Conservation (phyloP, 2,888 invertebrate species). For the Nymphalis urticae region DNA sequence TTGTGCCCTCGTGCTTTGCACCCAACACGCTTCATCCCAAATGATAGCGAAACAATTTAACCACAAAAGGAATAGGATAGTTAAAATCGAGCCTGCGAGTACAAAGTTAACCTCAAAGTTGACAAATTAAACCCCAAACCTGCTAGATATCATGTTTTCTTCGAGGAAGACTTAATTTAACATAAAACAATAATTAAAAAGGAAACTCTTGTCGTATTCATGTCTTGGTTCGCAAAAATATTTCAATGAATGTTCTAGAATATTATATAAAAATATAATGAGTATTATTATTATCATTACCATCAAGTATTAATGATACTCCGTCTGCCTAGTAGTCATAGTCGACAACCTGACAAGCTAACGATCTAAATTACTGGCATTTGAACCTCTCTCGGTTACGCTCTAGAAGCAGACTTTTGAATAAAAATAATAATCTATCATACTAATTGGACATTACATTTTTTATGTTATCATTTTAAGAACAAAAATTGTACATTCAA, state of each 20-base stretch:
- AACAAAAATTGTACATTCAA: too few species aligned
- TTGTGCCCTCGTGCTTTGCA: constrained; percentile 18
- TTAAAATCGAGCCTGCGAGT: not conserved
- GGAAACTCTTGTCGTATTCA: too few species aligned
- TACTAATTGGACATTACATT: not conserved
- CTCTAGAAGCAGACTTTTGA: constrained; percentile 17
- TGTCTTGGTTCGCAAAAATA: too few species aligned
- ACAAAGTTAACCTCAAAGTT: not conserved
- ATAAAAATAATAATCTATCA: constrained; percentile 12
- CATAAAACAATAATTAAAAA: too few species aligned
- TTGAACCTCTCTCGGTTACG: constrained; percentile 28
- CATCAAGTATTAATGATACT: not conserved
- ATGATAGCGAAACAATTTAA: constrained; percentile 21
- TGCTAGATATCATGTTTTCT: too few species aligned
- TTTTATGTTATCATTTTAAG: not conserved
- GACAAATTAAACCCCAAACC: too few species aligned
- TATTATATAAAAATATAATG: too few species aligned
- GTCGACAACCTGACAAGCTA: constrained; percentile 14
- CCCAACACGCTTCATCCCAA: constrained; percentile 18
- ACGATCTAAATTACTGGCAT: constrained; percentile 26
- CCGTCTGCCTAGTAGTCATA: not conserved
- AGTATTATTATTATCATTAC: not conserved
- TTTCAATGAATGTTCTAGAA: too few species aligned
- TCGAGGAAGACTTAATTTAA: too few species aligned
- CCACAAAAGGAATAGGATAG: constrained; percentile 11